These are phyloP conservation scores for Dynastes tityus DNA, from an alignment of 2,888 invertebrate genomes.

Conservation along the genomic window DNA sequence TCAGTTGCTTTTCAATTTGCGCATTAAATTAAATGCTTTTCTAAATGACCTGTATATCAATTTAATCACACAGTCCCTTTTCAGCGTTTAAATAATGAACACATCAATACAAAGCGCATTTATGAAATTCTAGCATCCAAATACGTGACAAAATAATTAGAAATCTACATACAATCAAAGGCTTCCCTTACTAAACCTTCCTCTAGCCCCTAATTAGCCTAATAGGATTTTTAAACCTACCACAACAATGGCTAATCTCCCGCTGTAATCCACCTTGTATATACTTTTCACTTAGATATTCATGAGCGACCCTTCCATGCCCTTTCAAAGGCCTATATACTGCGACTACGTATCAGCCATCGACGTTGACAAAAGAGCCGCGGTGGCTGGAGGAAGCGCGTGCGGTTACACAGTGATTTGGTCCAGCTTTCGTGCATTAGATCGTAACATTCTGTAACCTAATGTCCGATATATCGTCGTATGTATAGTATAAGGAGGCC, in stretches of 20 bases:
- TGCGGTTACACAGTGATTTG: conserved; percentile 63
- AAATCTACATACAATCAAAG: neutral
- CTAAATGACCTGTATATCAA: too few relatives aligned
- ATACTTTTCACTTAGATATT: conserved; percentile 67
- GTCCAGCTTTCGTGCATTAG: conserved; percentile 55
- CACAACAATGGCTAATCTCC: conserved; percentile 59
- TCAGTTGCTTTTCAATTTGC: too few relatives aligned
- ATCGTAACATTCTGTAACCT: neutral
- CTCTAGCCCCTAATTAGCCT: conserved; percentile 11
- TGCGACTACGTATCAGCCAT: neutral
- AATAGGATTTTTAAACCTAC: conserved; percentile 37
- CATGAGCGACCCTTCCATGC: conserved; percentile 62
- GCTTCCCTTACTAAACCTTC: neutral
- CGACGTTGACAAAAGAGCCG: conserved; percentile 59
- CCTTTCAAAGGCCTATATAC: conserved; percentile 58
- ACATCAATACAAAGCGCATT: too few relatives aligned
- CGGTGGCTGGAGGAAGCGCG: conserved; percentile 58
- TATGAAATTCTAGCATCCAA: too few relatives aligned
- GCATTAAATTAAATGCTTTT: too few relatives aligned
- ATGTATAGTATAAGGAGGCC: too few relatives aligned
- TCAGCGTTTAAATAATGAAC: too few relatives aligned
- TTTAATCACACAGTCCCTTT: too few relatives aligned
- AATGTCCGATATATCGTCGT: conserved; percentile 52
- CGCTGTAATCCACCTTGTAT: conserved; percentile 63
- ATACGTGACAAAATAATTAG: neutral